phyloP scores from a whole-genome alignment of 2,797 vertebrate genomes.

The Myotis planiceps region DNA sequence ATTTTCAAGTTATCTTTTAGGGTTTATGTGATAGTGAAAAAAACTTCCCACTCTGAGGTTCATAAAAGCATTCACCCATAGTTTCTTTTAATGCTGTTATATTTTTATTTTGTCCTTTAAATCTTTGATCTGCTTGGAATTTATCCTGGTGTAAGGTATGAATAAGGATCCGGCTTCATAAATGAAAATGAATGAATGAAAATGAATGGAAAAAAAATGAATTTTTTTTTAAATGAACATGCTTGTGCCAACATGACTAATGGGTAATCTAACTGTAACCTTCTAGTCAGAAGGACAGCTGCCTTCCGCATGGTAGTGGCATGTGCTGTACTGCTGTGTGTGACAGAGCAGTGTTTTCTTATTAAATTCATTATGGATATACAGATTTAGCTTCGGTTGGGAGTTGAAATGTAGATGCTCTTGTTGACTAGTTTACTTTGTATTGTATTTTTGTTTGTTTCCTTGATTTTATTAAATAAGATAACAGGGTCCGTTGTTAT shows the following conservation, averaged over 20 bases:
- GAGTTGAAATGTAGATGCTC: background rate
- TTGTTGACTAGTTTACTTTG: background rate
- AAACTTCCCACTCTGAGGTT: background rate
- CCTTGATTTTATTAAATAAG: slow-evolving; percentile 7
- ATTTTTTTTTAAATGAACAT: background rate
- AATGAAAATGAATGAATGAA: no score
- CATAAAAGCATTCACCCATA: background rate
- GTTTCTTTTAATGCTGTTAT: background rate
- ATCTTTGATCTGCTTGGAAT: slow-evolving; percentile 11
- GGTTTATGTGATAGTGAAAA: background rate
- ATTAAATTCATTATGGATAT: background rate
- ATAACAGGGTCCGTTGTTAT: background rate
- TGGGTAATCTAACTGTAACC: background rate
- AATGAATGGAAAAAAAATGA: no score
- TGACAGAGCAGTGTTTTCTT: background rate
- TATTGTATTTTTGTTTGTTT: background rate
- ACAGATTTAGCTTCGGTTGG: background rate
- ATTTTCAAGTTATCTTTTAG: background rate
- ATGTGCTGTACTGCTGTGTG: background rate
- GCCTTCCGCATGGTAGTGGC: background rate
- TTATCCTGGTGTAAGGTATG: background rate
- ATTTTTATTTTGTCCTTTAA: slow-evolving; percentile 39
- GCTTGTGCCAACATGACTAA: background rate
- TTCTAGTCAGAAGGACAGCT: background rate
- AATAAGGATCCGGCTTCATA: background rate